Evolutionary conservation across 23 tunicate genomes (phyloP), one percentile per base, ranked within the genome.

Genomic region (Trididemnum nubilum): DNA sequence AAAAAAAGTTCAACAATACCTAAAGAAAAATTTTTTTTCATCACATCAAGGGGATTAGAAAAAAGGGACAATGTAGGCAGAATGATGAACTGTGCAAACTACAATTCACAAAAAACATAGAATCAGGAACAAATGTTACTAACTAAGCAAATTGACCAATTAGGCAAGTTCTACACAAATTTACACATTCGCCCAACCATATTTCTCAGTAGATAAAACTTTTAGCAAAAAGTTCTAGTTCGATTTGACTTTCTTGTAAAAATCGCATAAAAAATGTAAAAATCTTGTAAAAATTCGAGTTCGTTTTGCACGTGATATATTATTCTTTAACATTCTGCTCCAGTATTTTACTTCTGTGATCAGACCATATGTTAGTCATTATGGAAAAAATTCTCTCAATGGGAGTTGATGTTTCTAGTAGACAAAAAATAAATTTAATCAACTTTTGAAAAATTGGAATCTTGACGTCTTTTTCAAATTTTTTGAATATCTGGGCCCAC

Each of bases 401-500:
- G 50, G 82, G 50, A 36, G 87, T 83, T 23, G 87, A 83, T 78
- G n/a, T 83, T 54, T 83, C 84, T 3, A 83, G 87, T 83, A 83
- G 76, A 77, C 87, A 83, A 77, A 83, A 83, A 5, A 75, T 77
- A 77, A 83, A 75, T 58, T 83, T 83, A 19, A 83, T 58, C 83
- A 75, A 58, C n/a, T n/a, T n/a, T n/a, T n/a, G n/a, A n/a, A n/a
- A n/a, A n/a, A n/a, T n/a, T n/a, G n/a, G n/a, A n/a, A n/a, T n/a
- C n/a, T n/a, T n/a, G n/a, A n/a, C n/a, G n/a, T n/a, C n/a, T n/a
- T n/a, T n/a, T n/a, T n/a, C n/a, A n/a, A n/a, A n/a, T n/a, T n/a
- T n/a, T n/a, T n/a, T n/a, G n/a, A n/a, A n/a, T n/a, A n/a, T n/a
- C 83, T 71, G 65, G 86, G 50, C 86, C 86, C 80, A 82, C 86